These are phyloP conservation scores for Bombylius major DNA, from an alignment of 2,888 invertebrate species.

Conservation along the genomic window DNA sequence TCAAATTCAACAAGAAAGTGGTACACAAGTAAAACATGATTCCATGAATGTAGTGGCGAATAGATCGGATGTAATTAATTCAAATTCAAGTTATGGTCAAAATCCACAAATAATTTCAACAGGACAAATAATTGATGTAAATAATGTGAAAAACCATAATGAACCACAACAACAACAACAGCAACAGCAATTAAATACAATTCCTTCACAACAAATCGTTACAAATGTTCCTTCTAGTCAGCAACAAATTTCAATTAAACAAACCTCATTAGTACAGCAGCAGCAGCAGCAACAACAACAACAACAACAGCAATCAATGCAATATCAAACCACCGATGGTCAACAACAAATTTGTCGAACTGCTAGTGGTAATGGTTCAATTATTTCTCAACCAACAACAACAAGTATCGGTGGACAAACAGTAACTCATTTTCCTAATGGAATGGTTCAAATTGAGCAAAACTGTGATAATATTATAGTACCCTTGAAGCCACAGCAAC, in stretches of 20 bases:
- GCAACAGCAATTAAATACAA: slow-evolving; percentile 8
- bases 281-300: slow-evolving; percentile 5
- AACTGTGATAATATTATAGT: slow-evolving; percentile 19
- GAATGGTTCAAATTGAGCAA: slow-evolving; percentile 23
- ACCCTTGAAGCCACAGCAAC: slow-evolving; percentile 22
- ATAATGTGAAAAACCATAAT: not conserved
- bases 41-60: too few species aligned
- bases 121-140: slow-evolving; percentile 3
- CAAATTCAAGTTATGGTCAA: slow-evolving; percentile 7
- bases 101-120: slow-evolving; percentile 9
- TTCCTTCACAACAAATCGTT: slow-evolving; percentile 1
- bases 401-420: slow-evolving; percentile 23
- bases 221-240: slow-evolving; percentile 16
- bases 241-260: not conserved
- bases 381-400: slow-evolving; percentile 11
- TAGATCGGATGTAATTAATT: not conserved
- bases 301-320: not conserved
- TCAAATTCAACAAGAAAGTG: not conserved
- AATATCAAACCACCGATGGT: not conserved
- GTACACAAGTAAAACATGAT: not conserved
- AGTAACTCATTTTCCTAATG: slow-evolving; percentile 22
- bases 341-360: not conserved
- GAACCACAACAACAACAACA: slow-evolving; percentile 11
- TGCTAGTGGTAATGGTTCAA: not conserved
- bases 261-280: not conserved